These are phyloP conservation scores for Tadarida brasiliensis DNA, from an alignment of 2,797 vertebrate species.

Conservation along the genomic window DNA sequence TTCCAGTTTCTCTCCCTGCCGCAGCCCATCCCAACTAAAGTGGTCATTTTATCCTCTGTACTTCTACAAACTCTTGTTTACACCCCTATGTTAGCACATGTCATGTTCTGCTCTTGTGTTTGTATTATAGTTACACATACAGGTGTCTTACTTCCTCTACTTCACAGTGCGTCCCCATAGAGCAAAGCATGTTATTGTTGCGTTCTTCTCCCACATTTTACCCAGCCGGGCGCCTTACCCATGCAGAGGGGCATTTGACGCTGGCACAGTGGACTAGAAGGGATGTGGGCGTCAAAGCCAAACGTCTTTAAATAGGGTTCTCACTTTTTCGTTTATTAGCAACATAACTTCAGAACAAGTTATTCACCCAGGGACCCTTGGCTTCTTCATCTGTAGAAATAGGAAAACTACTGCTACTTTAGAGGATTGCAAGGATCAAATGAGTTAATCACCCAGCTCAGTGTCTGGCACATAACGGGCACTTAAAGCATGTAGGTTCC, in stretches of 20 bases:
- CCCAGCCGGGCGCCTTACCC: background rate
- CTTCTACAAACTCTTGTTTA: background rate
- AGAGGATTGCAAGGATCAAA: background rate
- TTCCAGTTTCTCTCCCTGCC: background rate
- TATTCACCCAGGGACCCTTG: background rate
- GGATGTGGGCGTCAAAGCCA: background rate
- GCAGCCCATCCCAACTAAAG: background rate
- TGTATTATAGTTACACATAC: background rate
- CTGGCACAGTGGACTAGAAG: background rate
- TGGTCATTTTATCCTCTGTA: background rate
- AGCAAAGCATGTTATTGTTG: background rate
- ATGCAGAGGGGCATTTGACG: background rate
- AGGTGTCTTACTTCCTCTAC: background rate
- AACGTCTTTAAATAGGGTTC: background rate
- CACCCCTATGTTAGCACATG: background rate
- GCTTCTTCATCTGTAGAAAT: background rate
- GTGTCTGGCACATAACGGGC: background rate
- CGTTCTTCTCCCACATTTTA: background rate
- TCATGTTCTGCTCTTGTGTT: background rate
- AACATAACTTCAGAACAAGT: background rate
- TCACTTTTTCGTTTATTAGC: slow-evolving; percentile 12
- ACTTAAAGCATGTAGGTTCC: background rate
- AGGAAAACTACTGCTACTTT: background rate
- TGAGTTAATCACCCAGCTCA: background rate
- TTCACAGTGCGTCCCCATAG: background rate